A percentile compares a stretch with the other conserved stretches of the same genome.
Evolutionary conservation across 2,113 vertebrate species (phyloP).

Genomic region (Gorilla gorilla): DNA sequence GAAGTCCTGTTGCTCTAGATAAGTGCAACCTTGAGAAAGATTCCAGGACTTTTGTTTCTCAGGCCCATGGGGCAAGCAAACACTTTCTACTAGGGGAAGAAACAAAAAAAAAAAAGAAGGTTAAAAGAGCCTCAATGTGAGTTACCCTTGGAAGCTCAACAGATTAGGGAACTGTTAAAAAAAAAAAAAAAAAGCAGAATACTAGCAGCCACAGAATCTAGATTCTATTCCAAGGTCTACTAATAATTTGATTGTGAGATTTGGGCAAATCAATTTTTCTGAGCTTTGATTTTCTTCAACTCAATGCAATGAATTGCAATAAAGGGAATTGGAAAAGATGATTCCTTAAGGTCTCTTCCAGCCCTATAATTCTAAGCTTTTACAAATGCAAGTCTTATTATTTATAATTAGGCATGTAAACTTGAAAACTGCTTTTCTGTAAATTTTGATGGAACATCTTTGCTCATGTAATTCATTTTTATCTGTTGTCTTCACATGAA

Average conservation of each 20-base stretch:
- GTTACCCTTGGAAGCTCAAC: neutral
- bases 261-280: neutral
- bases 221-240: neutral
- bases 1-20: neutral
- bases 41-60: neutral
- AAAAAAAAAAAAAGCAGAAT: neutral
- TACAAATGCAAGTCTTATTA: neutral
- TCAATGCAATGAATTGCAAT: neutral
- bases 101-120: neutral
- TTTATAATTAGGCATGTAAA: conserved; percentile 46
- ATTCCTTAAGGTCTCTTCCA: neutral
- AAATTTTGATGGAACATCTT: neutral
- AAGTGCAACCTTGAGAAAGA: neutral
- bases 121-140: neutral
- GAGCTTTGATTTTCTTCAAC: conserved; percentile 25
- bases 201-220: neutral
- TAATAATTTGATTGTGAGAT: neutral
- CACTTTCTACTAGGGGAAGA: neutral
- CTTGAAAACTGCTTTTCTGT: conserved; percentile 10
- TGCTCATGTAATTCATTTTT: conserved; percentile 24
- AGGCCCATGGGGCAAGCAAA: neutral
- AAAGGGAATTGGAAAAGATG: neutral
- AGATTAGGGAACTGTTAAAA: neutral
- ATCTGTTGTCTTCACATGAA: neutral
- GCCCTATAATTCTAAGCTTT: neutral